Conservation (phyloP, 2,797 vertebrate genomes). For the Graptemys geographica region DNA sequence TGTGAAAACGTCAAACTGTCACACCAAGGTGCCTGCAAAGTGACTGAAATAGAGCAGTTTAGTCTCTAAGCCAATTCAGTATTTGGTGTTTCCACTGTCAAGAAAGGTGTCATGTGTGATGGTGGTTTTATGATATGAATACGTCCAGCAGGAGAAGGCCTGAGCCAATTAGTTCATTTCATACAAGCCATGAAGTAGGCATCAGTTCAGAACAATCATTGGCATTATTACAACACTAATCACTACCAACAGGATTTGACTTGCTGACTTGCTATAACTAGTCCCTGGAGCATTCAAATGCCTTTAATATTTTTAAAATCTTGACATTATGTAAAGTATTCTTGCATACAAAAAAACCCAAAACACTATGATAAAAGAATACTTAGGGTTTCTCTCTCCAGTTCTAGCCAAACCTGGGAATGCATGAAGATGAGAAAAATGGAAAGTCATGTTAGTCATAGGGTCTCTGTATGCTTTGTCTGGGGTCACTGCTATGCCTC, state of each 20-base stretch:
- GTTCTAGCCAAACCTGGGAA: no score
- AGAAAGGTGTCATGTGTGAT: not conserved
- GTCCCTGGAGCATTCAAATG: no score
- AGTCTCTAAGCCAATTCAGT: not conserved
- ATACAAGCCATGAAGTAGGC: not conserved
- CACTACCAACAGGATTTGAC: not conserved
- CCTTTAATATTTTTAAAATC: no score
- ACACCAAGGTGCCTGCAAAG: slow-evolving; percentile 7
- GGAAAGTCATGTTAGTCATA: no score
- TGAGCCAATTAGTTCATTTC: not conserved
- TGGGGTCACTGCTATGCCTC: no score
- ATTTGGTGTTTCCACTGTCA: not conserved
- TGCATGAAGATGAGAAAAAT: no score
- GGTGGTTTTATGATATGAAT: not conserved
- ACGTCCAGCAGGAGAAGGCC: not conserved
- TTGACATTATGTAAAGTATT: no score
- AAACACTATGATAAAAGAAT: no score
- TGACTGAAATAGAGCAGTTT: slow-evolving; percentile 29
- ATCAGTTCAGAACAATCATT: not conserved
- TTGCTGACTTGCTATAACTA: no score
- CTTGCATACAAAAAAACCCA: no score
- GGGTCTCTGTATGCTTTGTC: no score
- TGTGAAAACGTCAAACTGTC: slow-evolving; percentile 27
- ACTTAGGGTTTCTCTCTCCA: no score
- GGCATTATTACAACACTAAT: fast-evolving